Evolutionary conservation across 2,888 invertebrate species (phyloP), one percentile per base, ranked within the genome.

Genomic region (Tachina lurida): DNA sequence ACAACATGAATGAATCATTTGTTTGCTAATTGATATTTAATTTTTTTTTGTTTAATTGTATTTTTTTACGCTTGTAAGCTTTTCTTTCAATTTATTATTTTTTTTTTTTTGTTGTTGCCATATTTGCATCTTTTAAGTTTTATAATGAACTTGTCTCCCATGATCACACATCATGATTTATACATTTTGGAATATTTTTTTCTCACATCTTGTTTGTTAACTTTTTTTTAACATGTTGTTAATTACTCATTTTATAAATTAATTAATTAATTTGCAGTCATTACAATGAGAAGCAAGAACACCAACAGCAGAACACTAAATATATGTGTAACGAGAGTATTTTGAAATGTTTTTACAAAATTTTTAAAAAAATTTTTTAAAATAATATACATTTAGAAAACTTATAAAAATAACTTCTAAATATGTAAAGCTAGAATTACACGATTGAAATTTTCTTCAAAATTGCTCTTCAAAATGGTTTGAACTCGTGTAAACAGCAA

Each of bases 221-320:
- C 74, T 80, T 60, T 22, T 77, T 81, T 22, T 77, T 81, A 78
- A 75, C 88, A 87, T 89, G 89, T 90, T 90, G 90, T 90, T 91
- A 90, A 90, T 91, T 91, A 89, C 87, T 89, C 89, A 87, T 89
- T 91, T 77, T 65, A 83, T 90, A 91, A 86, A 77, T 84, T 78
- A 84, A 91, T 90, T 91, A 91, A 90, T 90, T 91, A 90, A 90
- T 90, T 91, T 91, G 90, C 89, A 78, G 82, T 80, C 67, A 74
- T 78, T 62, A 41, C 62, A 76, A 45, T 58, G 7, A 31, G 22
- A 84, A 31, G n/a, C 22, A 1, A 56, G 4, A 22, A 74, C 13
- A 52, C 19, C 31, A 71, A 47, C 7, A 31, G 31, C 31, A 31
- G 31, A 31, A 31, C 5, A 7, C 0, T 31, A 31, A 31, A 31